Evolutionary conservation across 2,888 invertebrate genomes (phyloP).

Genomic region (Choreutis nemorana): DNA sequence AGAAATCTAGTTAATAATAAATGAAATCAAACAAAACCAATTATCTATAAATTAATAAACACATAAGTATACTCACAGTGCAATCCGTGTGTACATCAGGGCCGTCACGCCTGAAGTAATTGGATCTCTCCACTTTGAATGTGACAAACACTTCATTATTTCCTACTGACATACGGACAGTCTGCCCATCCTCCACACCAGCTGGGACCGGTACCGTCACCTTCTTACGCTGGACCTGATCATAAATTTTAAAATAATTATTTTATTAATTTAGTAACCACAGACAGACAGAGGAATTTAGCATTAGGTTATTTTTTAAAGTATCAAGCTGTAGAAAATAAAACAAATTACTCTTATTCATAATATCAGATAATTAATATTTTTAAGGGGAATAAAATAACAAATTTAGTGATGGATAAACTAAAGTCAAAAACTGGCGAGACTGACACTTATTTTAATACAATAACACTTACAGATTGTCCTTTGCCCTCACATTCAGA

Average conservation of each 20-base stretch:
- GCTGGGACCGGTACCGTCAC: constrained; percentile 95
- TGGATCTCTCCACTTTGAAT: constrained; percentile 89
- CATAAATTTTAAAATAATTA: constrained; percentile 1
- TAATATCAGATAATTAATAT: not conserved
- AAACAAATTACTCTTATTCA: not conserved
- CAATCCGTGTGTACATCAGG: constrained; percentile 97
- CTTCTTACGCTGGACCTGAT: constrained; percentile 81
- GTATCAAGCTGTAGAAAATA: too few species aligned
- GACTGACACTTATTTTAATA: too few species aligned
- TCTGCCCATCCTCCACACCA: constrained; percentile 97
- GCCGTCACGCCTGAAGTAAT: constrained; percentile 91
- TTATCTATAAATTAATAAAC: not conserved
- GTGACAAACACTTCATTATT: constrained; percentile 92
- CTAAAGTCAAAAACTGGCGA: too few species aligned
- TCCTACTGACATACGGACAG: constrained; percentile 92
- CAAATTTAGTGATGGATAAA: too few species aligned
- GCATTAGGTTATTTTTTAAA: too few species aligned
- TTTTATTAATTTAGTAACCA: too few species aligned
- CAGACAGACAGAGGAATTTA: too few species aligned
- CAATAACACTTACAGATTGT: constrained; percentile 71
- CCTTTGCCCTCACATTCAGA: constrained; percentile 94
- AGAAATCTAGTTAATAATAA: too few species aligned
- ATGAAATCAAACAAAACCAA: too few species aligned
- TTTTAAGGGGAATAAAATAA: not conserved
- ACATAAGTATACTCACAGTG: constrained; percentile 27